phyloP scores from a whole-genome alignment of 1,140 invertebrate genomes.

The Aricia agestis region DNA sequence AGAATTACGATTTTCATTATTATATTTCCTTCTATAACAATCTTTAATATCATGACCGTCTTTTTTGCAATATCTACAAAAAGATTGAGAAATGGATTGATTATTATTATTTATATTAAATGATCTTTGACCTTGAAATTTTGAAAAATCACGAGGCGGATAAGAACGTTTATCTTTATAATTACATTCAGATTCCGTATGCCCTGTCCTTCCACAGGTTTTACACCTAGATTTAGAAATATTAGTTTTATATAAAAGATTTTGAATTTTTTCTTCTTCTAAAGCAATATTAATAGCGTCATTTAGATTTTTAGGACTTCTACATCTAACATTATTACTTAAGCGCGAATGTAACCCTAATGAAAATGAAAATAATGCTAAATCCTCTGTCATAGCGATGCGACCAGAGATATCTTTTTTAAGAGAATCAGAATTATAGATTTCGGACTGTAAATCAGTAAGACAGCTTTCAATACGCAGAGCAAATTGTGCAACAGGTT shows the following conservation, averaged over 20 bases:
- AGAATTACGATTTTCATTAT: background rate
- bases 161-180: background rate
- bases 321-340: constrained; percentile 26
- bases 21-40: background rate
- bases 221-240: background rate
- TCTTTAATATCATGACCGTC: constrained; percentile 10
- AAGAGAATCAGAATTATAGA: constrained; percentile 24
- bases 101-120: background rate
- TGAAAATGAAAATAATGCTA: constrained; percentile 23
- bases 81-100: background rate
- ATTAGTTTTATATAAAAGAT: constrained; percentile 12
- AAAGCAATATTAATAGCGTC: constrained; percentile 26
- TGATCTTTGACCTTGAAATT: background rate
- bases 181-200: constrained; percentile 12
- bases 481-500: constrained; percentile 11
- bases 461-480: constrained; percentile 15
- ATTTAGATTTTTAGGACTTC: constrained; percentile 25
- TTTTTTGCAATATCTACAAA: background rate
- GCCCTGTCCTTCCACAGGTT: constrained; percentile 4
- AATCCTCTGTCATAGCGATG: constrained; percentile 30
- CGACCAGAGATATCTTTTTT: constrained; percentile 27
- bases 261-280: constrained; percentile 29
- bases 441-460: constrained; percentile 24
- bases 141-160: background rate
- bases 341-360: constrained; percentile 18